These are phyloP conservation scores for Hemithea aestivaria DNA, from an alignment of 2,888 invertebrate species.

Conservation along the genomic window DNA sequence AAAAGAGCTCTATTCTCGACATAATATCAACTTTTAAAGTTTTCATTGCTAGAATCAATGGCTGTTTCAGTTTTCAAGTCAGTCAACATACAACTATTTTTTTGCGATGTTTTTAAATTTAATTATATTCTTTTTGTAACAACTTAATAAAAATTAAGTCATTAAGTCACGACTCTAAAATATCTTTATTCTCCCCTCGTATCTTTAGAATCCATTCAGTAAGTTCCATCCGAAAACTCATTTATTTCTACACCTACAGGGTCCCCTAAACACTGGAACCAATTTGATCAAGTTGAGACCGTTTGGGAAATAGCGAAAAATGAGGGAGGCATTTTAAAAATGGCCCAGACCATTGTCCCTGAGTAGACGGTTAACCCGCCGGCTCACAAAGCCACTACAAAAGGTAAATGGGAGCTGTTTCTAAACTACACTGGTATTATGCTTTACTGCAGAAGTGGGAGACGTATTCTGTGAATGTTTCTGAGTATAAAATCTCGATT, in stretches of 20 bases:
- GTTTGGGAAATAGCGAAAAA: constrained; percentile 51
- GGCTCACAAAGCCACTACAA: constrained; percentile 68
- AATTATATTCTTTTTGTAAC: too few species aligned
- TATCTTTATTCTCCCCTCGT: too few species aligned
- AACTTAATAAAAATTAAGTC: too few species aligned
- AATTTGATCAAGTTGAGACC: constrained; percentile 45
- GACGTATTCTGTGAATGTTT: too few species aligned
- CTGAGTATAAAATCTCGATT: too few species aligned
- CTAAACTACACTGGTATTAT: constrained; percentile 58
- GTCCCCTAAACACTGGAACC: constrained; percentile 36
- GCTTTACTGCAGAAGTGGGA: constrained; percentile 45
- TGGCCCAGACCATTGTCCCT: constrained; percentile 58
- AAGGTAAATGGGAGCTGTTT: constrained; percentile 64
- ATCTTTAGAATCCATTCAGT: too few species aligned
- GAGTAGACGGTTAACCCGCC: constrained; percentile 62
- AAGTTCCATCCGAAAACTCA: not conserved
- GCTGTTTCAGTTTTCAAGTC: not conserved
- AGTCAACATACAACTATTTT: not conserved
- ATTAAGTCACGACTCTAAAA: too few species aligned
- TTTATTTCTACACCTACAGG: constrained; percentile 24
- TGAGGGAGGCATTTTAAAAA: constrained; percentile 58
- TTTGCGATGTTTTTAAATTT: not conserved
- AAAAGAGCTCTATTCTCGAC: too few species aligned
- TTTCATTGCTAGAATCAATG: too few species aligned
- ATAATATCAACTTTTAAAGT: too few species aligned